phyloP scores from a whole-genome alignment of 2,113 vertebrate species.

The Tricholaema leucomelas region DNA sequence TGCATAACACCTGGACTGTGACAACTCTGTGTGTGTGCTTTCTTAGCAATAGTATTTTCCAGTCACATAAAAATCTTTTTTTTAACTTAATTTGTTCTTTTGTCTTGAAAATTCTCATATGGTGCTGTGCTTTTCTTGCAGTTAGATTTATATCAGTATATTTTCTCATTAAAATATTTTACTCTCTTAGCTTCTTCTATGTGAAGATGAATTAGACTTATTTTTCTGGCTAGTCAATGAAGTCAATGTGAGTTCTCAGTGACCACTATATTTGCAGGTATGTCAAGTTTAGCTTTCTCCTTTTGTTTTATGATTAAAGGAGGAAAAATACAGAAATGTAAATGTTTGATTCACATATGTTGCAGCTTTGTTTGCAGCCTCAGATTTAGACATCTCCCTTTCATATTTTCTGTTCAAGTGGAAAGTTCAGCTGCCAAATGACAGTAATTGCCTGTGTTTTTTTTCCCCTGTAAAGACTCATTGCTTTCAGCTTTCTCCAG shows the following conservation, averaged over 20 bases:
- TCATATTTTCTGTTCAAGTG: background rate
- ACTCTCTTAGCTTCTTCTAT: background rate
- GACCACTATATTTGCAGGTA: background rate
- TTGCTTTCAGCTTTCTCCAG: background rate
- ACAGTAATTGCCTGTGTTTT: background rate
- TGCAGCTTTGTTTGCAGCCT: background rate
- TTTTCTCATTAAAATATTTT: background rate
- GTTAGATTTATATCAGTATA: background rate
- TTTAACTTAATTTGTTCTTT: background rate
- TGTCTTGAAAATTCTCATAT: background rate
- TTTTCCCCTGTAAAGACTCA: background rate
- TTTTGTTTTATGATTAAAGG: no score
- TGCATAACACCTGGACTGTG: background rate
- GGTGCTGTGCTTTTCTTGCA: background rate
- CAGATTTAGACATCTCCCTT: background rate
- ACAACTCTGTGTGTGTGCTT: background rate
- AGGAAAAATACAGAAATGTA: no score
- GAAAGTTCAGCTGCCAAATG: slow-evolving; percentile 2
- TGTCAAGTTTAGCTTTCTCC: background rate
- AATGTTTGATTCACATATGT: background rate
- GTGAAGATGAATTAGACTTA: background rate
- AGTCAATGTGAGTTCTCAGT: background rate
- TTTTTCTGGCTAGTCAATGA: background rate
- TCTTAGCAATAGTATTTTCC: background rate
- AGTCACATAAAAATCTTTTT: background rate